Percentiles rank a stretch among this genome's conserved stretches.
phyloP scores from a whole-genome alignment of 2,797 vertebrate species.

The Pitangus sulphuratus region DNA sequence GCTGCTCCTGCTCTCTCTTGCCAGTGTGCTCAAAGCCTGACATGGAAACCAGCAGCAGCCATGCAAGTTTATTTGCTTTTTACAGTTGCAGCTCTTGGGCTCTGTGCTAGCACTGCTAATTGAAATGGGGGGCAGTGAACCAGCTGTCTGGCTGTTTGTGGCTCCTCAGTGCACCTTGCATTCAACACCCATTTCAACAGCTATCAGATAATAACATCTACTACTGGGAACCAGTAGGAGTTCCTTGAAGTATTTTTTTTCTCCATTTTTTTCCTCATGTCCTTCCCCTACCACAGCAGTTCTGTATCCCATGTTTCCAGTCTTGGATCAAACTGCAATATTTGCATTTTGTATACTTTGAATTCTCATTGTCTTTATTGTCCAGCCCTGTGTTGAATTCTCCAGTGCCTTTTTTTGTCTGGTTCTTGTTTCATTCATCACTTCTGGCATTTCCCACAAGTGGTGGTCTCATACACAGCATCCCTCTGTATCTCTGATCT shows the following conservation, averaged over 20 bases:
- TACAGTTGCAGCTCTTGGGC: neutral
- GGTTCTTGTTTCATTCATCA: neutral
- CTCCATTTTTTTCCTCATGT: accelerated
- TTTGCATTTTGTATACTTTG: neutral
- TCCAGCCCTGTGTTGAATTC: neutral
- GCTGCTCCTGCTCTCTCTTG: neutral
- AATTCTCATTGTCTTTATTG: neutral
- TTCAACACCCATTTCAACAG: neutral
- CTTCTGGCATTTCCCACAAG: neutral
- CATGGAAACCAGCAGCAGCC: neutral
- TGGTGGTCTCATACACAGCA: neutral
- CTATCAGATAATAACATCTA: neutral
- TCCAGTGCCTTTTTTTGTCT: neutral
- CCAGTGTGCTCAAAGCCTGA: neutral
- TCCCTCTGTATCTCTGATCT: neutral
- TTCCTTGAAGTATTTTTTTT: accelerated
- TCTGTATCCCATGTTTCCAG: neutral
- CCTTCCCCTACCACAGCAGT: neutral
- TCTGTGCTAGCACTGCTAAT: neutral
- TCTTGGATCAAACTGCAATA: neutral
- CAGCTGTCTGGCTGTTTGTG: neutral
- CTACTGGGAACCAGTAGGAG: neutral
- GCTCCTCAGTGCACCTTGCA: neutral
- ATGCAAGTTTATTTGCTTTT: neutral
- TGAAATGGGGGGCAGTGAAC: neutral